Evolutionary conservation across 2,797 vertebrate species (phyloP).

Genomic region (Ataeniobius toweri): DNA sequence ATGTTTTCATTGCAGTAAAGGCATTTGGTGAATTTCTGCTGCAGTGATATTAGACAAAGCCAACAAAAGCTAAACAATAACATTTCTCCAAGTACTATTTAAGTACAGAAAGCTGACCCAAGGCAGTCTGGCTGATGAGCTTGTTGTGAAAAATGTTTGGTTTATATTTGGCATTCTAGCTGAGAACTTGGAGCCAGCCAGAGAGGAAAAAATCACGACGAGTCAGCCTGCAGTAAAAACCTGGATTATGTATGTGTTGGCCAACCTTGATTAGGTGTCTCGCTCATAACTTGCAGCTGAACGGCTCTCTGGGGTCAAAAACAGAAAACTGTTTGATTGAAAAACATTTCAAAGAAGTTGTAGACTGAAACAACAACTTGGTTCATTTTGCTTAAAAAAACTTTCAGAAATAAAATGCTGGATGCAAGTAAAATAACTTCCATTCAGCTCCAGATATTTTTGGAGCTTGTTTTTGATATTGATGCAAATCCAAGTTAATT

Average conservation of each 20-base stretch:
- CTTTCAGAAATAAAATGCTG: slow-evolving; percentile 56
- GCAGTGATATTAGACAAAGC: slow-evolving; percentile 21
- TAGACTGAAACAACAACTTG: slow-evolving; percentile 65
- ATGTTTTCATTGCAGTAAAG: neutral
- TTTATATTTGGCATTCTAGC: slow-evolving; percentile 34
- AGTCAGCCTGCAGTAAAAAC: slow-evolving; percentile 61
- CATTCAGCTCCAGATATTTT: slow-evolving; percentile 60
- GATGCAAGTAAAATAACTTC: slow-evolving; percentile 48
- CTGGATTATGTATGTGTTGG: slow-evolving; percentile 60
- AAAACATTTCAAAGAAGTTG: slow-evolving; percentile 69
- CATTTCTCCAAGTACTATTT: slow-evolving; percentile 7
- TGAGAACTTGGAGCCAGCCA: slow-evolving; percentile 57
- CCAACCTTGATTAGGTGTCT: slow-evolving; percentile 44
- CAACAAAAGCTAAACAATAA: slow-evolving; percentile 6
- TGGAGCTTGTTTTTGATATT: slow-evolving; percentile 14
- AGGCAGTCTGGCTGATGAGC: slow-evolving; percentile 32
- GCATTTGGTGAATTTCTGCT: slow-evolving; percentile 5
- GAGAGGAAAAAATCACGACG: slow-evolving; percentile 40
- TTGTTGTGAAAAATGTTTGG: slow-evolving; percentile 49
- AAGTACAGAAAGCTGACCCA: neutral
- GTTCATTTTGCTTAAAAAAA: slow-evolving; percentile 51
- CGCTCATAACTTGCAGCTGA: slow-evolving; percentile 42
- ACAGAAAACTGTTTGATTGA: slow-evolving; percentile 59
- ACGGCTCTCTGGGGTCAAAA: slow-evolving; percentile 52
- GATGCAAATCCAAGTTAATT: too few species aligned